These are phyloP conservation scores for Taphrorychus bicolor DNA, from an alignment of 2,888 invertebrate species.

Conservation along the genomic window DNA sequence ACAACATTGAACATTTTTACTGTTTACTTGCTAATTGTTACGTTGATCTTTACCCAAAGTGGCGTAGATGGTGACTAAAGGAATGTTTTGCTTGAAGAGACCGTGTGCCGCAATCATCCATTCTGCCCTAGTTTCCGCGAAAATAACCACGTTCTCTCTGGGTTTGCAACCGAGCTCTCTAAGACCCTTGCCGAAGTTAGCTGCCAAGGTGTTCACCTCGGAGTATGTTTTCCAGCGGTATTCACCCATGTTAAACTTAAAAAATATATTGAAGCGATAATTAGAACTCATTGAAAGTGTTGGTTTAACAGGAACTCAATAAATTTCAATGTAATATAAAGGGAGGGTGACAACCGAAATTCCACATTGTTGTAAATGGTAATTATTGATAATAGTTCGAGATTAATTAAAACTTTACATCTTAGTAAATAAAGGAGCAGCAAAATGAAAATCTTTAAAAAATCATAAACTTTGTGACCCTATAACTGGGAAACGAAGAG, in stretches of 20 bases:
- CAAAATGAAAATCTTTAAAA: too few relatives aligned
- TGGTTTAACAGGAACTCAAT: too few relatives aligned
- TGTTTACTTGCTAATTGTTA: background rate
- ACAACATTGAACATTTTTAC: background rate
- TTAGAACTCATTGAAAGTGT: too few relatives aligned
- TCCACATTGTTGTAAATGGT: too few relatives aligned
- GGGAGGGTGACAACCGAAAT: too few relatives aligned
- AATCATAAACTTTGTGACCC: too few relatives aligned
- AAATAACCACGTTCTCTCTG: conserved; percentile 83
- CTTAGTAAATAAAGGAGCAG: too few relatives aligned
- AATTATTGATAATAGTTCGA: too few relatives aligned
- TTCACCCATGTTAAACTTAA: conserved; percentile 88
- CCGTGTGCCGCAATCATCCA: conserved; percentile 98
- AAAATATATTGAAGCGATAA: too few relatives aligned
- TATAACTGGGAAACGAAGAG: too few relatives aligned
- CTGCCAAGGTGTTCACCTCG: conserved; percentile 79
- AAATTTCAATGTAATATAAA: too few relatives aligned
- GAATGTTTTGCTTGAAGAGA: conserved; percentile 92
- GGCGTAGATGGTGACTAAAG: conserved; percentile 97
- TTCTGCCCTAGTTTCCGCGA: conserved; percentile 97
- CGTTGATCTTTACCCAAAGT: conserved; percentile 69
- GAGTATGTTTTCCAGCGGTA: conserved; percentile 89
- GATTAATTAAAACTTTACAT: too few relatives aligned
- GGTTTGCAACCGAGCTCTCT: conserved; percentile 78
- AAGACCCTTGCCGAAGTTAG: conserved; percentile 84